These are phyloP conservation scores for Tapera naevia DNA, from an alignment of 2,797 vertebrate species.

Conservation along the genomic window DNA sequence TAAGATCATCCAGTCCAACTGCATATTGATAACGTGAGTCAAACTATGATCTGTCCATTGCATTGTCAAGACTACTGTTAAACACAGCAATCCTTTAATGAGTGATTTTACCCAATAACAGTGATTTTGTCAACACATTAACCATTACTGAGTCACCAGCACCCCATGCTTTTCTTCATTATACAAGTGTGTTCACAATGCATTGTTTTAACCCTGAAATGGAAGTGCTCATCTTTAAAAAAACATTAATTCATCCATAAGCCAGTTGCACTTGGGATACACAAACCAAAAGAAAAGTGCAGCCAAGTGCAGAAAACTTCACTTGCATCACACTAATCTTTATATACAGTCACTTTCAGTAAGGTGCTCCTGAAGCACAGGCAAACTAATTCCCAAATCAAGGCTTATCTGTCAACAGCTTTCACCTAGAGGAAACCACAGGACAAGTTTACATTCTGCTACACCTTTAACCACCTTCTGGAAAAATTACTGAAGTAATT, in stretches of 20 bases:
- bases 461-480: not conserved
- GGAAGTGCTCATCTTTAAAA: not conserved
- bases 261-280: not conserved
- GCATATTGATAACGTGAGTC: not conserved
- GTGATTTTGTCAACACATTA: not conserved
- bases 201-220: not conserved
- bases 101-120: not conserved
- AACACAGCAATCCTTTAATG: not conserved
- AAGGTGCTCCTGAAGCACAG: not conserved
- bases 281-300: not conserved
- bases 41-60: not conserved
- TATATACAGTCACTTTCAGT: not conserved
- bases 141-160: not conserved
- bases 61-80: not conserved
- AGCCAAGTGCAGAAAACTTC: not conserved
- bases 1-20: too few species aligned
- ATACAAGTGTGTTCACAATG: not conserved
- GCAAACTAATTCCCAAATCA: not conserved
- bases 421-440: not conserved
- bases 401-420: not conserved
- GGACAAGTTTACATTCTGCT: not conserved
- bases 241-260: not conserved
- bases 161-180: not conserved
- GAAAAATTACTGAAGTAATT: not conserved
- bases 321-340: not conserved